Evolutionary conservation across 2,797 vertebrate species (phyloP), one percentile per base, ranked within the genome.

Genomic region (Diglossa cyanea): DNA sequence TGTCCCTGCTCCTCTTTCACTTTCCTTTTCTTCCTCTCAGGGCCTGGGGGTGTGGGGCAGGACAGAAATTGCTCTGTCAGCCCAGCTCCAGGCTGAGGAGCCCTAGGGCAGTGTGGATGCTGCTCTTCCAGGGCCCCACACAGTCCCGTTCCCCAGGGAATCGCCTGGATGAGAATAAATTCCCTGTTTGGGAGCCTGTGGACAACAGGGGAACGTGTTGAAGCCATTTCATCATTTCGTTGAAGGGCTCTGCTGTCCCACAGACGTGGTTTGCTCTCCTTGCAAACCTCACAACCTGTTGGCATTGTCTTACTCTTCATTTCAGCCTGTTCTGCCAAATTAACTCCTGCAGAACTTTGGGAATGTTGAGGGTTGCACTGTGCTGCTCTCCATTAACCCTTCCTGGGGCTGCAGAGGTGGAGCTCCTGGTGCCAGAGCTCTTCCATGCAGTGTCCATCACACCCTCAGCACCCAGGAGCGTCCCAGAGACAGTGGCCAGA

Each of bases 21-120:
- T 93, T 82, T 78, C 30, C 48, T 65, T 94, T 66, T 77, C 67
- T 31, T 83, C 44, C 42, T 86, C n/a, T 68, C 57, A 45, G 45
- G 78, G 50, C 4, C 45, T 8, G 42, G 28, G 66, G 37, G 3
- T 13, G 30, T 6, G 17, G 72, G 53, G 24, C 54, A 33, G 2
- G 6, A 13, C 26, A 25, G 53, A 9, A 23, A 21, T 11, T 4
- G 44, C 54, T 55, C 28, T 51, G 37, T 44, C 45, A 62, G 25
- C 54, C 67, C 70, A n/a, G 60, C 62, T 76, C 50, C 67, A 39
- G 58, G 25, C 51, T 44, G 40, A 1, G 9, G 51, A 86, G 25
- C 40, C n/a, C 19, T 6, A 5, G 65, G 70, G 24, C 19, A 31
- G 25, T 7, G 1, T 2, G 55, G 61, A 8, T 16, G 7, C 57